phyloP scores from a whole-genome alignment of 2,113 vertebrate species.

The Tichodroma muraria region DNA sequence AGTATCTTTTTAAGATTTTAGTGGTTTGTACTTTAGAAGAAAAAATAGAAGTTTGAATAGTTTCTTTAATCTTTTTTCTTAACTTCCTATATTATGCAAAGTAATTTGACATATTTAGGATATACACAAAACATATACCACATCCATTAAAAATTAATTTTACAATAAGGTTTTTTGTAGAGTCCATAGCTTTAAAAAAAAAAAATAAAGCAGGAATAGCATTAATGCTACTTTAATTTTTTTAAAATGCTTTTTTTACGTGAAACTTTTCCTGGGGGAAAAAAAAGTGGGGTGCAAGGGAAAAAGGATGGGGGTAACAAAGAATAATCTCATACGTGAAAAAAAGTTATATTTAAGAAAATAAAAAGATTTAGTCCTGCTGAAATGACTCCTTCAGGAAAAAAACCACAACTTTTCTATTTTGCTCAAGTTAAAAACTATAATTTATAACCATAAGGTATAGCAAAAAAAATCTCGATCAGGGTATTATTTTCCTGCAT shows the following conservation, averaged over 20 bases:
- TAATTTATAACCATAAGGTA: background rate
- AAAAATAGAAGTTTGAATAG: background rate
- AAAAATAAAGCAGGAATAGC: background rate
- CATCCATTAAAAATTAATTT: background rate
- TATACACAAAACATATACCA: background rate
- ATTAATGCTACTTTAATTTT: background rate
- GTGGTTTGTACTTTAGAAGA: background rate
- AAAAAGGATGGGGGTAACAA: background rate
- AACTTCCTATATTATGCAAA: background rate
- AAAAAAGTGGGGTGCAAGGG: accelerated
- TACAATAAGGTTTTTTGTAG: background rate
- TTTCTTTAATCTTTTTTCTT: background rate
- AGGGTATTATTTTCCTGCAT: background rate
- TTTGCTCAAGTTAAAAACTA: background rate
- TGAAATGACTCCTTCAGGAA: background rate
- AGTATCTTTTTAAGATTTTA: background rate
- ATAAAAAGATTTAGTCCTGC: background rate
- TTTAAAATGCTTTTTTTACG: accelerated
- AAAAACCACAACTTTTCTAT: accelerated
- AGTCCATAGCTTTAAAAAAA: background rate
- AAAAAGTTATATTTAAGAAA: background rate
- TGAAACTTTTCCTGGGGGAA: background rate
- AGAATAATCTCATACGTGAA: background rate
- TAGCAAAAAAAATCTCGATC: background rate
- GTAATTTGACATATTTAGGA: background rate